Conservation (phyloP, 1,140 invertebrate species). For the Reticulitermes speratus region DNA sequence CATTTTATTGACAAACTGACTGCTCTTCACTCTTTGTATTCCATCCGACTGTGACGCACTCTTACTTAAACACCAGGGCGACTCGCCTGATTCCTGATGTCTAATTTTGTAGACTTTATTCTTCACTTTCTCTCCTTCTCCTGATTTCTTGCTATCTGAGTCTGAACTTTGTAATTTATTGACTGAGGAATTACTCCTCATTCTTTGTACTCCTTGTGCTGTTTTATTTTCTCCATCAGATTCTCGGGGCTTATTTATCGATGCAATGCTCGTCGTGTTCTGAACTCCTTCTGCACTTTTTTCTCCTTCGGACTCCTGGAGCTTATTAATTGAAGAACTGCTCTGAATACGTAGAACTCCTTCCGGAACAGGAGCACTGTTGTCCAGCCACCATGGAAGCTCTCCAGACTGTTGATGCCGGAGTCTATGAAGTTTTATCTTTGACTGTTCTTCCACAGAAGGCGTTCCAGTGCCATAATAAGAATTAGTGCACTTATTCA, state of each 20-base stretch:
- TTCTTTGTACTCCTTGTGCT: conserved; percentile 49
- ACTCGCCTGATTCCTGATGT: conserved; percentile 40
- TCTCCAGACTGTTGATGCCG: conserved; percentile 54
- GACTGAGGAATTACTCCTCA: conserved; percentile 23
- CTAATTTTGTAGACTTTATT: conserved; percentile 43
- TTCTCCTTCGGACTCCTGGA: background rate
- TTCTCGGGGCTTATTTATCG: conserved; percentile 25
- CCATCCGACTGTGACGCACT: conserved; percentile 52
- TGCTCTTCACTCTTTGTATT: conserved; percentile 30
- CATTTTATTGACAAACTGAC: conserved; percentile 4
- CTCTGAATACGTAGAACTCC: conserved; percentile 35
- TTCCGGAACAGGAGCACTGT: conserved; percentile 53
- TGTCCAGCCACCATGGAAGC: conserved; percentile 61
- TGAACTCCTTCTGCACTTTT: background rate
- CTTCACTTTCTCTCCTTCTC: conserved; percentile 15
- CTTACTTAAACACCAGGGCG: conserved; percentile 60
- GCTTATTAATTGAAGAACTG: conserved; percentile 11
- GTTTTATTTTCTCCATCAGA: conserved; percentile 61
- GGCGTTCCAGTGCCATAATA: background rate
- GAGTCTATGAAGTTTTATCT: background rate
- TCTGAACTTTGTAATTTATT: conserved; percentile 17
- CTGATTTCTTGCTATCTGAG: background rate
- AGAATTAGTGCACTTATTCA: background rate
- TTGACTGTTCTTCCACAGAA: background rate
- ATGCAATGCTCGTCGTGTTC: conserved; percentile 48